Percentiles rank a stretch among this genome's conserved stretches.
phyloP scores from a whole-genome alignment of 2,113 vertebrate genomes.

The Shinisaurus crocodilurus region DNA sequence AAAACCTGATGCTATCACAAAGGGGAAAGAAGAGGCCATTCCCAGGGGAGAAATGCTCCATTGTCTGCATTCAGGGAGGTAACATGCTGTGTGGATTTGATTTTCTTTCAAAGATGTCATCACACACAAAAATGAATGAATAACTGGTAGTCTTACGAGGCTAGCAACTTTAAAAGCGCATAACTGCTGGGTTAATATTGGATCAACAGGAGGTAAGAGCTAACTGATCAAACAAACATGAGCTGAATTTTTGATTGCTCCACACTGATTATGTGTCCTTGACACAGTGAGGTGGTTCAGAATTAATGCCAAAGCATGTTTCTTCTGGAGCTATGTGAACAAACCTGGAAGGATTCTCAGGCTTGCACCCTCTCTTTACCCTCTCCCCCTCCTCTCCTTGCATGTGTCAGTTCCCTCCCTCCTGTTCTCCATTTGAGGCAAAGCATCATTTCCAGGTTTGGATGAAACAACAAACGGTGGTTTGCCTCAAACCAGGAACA shows the following conservation, averaged over 20 bases:
- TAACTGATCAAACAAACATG: neutral
- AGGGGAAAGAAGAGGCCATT: neutral
- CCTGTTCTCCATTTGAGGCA: neutral
- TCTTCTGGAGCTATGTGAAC: neutral
- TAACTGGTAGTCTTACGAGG: neutral
- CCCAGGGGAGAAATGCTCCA: neutral
- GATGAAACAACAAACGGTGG: neutral
- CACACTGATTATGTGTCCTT: neutral
- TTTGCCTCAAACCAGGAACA: neutral
- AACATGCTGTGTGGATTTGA: conserved; percentile 12
- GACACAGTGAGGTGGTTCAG: neutral
- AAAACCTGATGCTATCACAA: accelerated
- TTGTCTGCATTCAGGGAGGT: accelerated
- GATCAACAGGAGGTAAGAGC: neutral
- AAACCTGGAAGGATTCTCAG: neutral
- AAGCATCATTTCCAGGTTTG: neutral
- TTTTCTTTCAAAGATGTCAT: neutral
- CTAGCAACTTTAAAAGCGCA: neutral
- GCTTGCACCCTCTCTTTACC: neutral
- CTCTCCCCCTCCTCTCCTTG: neutral
- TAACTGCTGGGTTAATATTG: neutral
- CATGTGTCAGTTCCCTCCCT: neutral
- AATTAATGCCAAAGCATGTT: neutral
- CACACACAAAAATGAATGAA: neutral
- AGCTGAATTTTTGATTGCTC: neutral